Base-by-base conservation (phyloP, 2,797 vertebrate genomes). In the Tokudaia tokunoshimensis region DNA sequence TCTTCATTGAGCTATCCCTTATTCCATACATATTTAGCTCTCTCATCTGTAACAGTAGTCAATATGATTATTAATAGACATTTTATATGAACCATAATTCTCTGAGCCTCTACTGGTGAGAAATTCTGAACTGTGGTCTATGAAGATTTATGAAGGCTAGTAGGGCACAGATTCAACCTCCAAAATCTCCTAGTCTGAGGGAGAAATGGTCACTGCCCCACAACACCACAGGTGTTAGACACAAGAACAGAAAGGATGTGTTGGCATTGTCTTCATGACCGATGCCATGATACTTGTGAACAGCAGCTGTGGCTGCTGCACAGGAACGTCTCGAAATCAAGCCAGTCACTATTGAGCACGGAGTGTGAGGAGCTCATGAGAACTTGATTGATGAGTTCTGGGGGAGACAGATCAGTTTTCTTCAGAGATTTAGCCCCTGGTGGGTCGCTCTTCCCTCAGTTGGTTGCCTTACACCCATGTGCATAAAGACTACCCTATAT, bases 181-280 rank as follows among this genome's bases (percentile, higher is more conserved):
- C 37, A 78, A 34, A 78, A 34, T 41, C 37, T 57, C 19, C 26
- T 7, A 37, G 2, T 83, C 55, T 70, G 52, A 61, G 50, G 13
- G 7, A 91, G 57, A 88, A 85, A 44, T 1, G 11, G 37, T 15
- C 1, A 13, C 0, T 9, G 4, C 13, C 22, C 37, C 4, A 6
- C 17, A 59, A 37, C 41, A 22, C 20, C 11, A 6, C 6, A 6
- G 11, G 3, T 0, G 1, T 15, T 26, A 44, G 9, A 52, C 31
- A 74, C 15, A 3, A 31, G 17, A 57, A 17, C 4, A 61, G 29
- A 19, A 86, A 84, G 1, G 55, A 12, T 50, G 15, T 31, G 26
- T 13, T 26, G 22, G n/a, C n/a, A 9, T 26, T 29, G 13, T 72
- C 50, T 41, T 72, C 47, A 55, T 3, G 34, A 72, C 8, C 0